These are phyloP conservation scores for Morus bassanus DNA, from an alignment of 2,797 vertebrate species.

Conservation along the genomic window DNA sequence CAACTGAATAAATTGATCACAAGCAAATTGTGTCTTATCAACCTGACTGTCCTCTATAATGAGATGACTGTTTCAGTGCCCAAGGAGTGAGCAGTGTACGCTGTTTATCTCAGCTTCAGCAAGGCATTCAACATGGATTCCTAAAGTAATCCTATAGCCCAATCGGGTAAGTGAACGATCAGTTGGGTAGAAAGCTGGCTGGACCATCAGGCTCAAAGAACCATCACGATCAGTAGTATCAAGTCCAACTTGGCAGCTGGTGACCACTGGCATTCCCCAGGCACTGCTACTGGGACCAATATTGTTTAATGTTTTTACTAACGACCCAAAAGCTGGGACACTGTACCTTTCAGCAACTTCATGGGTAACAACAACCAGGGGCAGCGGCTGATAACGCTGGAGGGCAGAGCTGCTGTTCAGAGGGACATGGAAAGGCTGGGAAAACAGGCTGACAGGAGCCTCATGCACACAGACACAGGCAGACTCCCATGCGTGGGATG, in stretches of 20 bases:
- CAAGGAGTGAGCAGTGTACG: neutral
- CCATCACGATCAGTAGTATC: neutral
- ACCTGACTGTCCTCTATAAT: neutral
- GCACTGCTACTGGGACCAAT: neutral
- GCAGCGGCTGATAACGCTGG: rapidly evolving
- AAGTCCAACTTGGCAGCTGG: neutral
- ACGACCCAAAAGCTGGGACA: neutral
- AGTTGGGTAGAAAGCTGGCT: neutral
- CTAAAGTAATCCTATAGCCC: neutral
- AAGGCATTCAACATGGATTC: neutral
- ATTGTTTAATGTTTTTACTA: neutral
- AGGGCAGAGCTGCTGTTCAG: neutral
- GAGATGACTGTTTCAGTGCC: neutral
- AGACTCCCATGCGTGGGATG: neutral
- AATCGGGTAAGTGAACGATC: neutral
- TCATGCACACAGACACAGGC: neutral
- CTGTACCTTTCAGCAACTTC: neutral
- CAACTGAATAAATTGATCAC: neutral
- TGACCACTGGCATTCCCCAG: neutral
- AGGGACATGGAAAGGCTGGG: neutral
- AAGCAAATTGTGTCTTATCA: neutral
- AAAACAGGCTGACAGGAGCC: neutral
- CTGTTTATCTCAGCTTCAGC: neutral
- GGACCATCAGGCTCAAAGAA: neutral
- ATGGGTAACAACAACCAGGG: rapidly evolving